These are phyloP conservation scores for Neotoxoptera formosana DNA, from an alignment of 1,140 invertebrate genomes.

Conservation along the genomic window DNA sequence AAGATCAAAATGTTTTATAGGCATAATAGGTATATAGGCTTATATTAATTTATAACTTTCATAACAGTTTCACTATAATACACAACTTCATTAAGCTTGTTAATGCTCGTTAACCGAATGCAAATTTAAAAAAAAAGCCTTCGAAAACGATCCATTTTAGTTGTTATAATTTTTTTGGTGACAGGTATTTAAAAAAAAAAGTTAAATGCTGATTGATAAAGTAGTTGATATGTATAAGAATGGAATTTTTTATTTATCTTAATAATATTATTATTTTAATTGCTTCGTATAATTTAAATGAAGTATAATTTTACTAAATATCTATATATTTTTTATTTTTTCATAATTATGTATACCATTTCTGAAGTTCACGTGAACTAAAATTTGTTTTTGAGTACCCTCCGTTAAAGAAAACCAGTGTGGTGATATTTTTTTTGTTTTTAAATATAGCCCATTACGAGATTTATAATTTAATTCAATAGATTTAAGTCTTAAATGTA, in stretches of 20 bases:
- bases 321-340: neutral
- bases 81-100: neutral
- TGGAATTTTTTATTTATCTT: neutral
- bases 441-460: neutral
- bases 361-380: neutral
- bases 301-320: neutral
- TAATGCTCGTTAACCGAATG: neutral
- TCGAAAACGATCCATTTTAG: no score
- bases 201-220: neutral
- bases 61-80: slow-evolving; percentile 11
- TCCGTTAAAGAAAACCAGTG: neutral
- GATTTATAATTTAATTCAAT: neutral
- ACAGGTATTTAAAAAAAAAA: neutral
- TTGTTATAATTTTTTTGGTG: no score
- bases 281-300: neutral
- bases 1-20: neutral
- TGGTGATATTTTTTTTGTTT: neutral
- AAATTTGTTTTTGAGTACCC: neutral
- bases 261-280: neutral
- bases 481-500: neutral
- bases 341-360: neutral
- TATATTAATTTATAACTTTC: neutral
- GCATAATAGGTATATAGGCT: neutral
- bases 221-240: neutral
- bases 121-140: neutral